Percentiles rank a stretch among this genome's conserved stretches.
Conservation (phyloP, 1,140 invertebrate genomes). For the Gryllus bimaculatus region DNA sequence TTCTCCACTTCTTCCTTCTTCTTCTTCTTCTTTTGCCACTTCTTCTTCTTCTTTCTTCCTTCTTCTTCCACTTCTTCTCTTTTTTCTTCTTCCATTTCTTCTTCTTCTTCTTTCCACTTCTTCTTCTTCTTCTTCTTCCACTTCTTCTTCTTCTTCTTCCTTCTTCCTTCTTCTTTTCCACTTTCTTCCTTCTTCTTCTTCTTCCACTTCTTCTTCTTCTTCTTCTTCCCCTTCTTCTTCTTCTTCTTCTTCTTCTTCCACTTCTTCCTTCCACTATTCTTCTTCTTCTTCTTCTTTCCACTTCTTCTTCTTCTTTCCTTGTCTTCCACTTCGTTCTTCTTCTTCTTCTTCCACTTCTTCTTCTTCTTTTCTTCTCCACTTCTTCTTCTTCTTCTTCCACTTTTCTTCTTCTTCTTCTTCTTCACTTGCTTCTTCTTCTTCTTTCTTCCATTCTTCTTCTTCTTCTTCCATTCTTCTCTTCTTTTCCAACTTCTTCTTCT, state of each 20-base stretch:
- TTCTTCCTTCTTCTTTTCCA: too few relatives aligned
- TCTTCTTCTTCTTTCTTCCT: neutral
- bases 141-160: too few relatives aligned
- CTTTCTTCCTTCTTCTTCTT: neutral
- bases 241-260: neutral
- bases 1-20: neutral
- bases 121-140: too few relatives aligned
- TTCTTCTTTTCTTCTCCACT: neutral
- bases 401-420: neutral
- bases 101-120: too few relatives aligned
- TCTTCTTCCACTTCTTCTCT: neutral
- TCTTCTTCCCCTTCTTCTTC: neutral
- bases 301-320: too few relatives aligned
- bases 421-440: neutral
- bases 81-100: too few relatives aligned
- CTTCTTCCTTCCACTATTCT: neutral
- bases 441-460: neutral
- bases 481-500: neutral
- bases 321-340: too few relatives aligned
- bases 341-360: too few relatives aligned
- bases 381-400: constrained; percentile 4
- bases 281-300: neutral
- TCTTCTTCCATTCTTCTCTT: neutral
- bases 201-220: neutral
- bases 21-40: neutral